These are phyloP conservation scores for Herminia tarsipennalis DNA, from an alignment of 2,888 invertebrate genomes.

Conservation along the genomic window DNA sequence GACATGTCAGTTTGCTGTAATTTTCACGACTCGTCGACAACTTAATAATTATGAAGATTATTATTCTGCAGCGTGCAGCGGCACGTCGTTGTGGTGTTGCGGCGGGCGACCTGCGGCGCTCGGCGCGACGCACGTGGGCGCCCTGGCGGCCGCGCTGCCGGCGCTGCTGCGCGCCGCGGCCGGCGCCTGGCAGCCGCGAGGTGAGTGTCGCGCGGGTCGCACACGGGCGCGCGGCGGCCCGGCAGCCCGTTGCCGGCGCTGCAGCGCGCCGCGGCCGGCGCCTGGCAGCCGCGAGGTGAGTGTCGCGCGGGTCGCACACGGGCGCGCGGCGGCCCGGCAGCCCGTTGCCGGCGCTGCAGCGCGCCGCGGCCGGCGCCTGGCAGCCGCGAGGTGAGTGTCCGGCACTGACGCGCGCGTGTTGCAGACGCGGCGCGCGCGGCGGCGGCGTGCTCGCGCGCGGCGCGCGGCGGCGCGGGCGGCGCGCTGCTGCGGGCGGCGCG, in stretches of 20 bases:
- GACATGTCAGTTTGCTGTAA: too few relatives aligned
- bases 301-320: constrained; percentile 23
- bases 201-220: too few relatives aligned
- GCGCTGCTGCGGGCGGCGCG: constrained; percentile 28
- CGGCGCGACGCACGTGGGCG: constrained; percentile 36
- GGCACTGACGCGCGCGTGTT: too few relatives aligned
- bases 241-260: too few relatives aligned
- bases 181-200: constrained; percentile 29
- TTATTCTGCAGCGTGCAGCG: constrained; percentile 44
- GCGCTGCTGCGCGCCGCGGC: constrained; percentile 37
- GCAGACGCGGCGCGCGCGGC: constrained; percentile 23
- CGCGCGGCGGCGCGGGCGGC: constrained; percentile 38
- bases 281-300: constrained; percentile 30
- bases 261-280: constrained; percentile 37
- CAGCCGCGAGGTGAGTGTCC: too few relatives aligned
- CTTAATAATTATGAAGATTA: too few relatives aligned
- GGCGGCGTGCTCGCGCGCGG: constrained; percentile 23
- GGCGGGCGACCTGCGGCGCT: constrained; percentile 19
- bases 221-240: constrained; percentile 39
- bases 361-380: too few relatives aligned
- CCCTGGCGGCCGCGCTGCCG: constrained; percentile 33
- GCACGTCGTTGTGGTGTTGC: constrained; percentile 47
- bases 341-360: too few relatives aligned
- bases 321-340: constrained; percentile 20
- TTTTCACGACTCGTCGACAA: too few relatives aligned